Conservation (phyloP, 2,888 invertebrate species). For the Lepas anatifera region DNA sequence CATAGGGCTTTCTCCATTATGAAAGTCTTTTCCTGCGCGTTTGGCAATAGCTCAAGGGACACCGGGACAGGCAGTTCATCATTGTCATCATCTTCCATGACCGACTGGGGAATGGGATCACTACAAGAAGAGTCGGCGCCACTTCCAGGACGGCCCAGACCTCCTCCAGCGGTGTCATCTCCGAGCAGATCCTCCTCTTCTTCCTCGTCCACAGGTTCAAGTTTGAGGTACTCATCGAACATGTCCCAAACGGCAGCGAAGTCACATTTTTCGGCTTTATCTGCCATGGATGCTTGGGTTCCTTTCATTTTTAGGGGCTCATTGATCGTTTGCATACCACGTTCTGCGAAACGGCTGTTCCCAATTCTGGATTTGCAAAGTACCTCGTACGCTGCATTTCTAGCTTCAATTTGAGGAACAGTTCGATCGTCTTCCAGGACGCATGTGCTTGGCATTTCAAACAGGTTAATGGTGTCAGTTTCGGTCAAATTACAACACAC, state of each 20-base stretch:
- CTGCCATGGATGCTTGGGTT: background rate
- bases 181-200: background rate
- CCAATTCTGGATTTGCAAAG: background rate
- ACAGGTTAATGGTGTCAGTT: background rate
- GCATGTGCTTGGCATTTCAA: background rate
- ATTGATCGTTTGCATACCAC: background rate
- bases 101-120: background rate
- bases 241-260: background rate
- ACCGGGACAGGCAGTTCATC: background rate
- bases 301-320: background rate
- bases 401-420: background rate
- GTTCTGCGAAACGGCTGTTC: background rate
- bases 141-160: background rate
- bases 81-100: background rate
- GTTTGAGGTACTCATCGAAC: background rate
- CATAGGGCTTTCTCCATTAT: constrained; percentile 5
- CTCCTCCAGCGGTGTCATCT: background rate
- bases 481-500: background rate
- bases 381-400: background rate
- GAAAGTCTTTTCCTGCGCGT: background rate
- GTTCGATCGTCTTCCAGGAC: background rate
- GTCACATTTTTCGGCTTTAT: background rate
- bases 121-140: background rate
- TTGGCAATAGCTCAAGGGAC: background rate
- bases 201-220: background rate